phyloP scores from a whole-genome alignment of 2,888 invertebrate species.

The Papilio demoleus region DNA sequence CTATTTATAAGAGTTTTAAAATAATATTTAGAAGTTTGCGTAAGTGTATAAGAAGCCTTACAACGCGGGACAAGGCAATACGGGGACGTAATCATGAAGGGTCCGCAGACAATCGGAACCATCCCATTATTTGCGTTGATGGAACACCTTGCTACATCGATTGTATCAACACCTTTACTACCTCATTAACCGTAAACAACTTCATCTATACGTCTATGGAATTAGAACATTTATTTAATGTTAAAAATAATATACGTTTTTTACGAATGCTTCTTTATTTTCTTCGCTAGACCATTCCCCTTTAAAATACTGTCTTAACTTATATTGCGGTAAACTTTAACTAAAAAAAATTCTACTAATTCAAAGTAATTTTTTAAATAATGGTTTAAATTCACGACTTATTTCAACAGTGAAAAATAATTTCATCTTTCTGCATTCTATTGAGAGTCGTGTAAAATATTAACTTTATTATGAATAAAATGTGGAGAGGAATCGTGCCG shows the following conservation, averaged over 20 bases:
- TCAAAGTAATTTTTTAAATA: no score
- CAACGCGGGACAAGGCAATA: slow-evolving; percentile 1
- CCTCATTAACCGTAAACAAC: slow-evolving; percentile 1
- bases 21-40: background rate
- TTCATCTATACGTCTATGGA: background rate
- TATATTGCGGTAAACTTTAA: no score
- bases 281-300: no score
- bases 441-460: slow-evolving; percentile 17
- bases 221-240: no score
- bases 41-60: background rate
- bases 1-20: no score
- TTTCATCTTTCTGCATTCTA: background rate
- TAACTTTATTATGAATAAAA: slow-evolving; percentile 37
- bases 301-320: no score
- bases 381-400: no score
- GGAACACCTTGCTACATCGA: slow-evolving; percentile 69
- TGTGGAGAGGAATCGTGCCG: slow-evolving; percentile 40
- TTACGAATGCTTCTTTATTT: no score
- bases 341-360: no score
- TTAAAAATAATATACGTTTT: no score
- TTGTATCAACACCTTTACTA: slow-evolving; percentile 46
- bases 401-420: no score
- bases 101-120: slow-evolving; percentile 67
- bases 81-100: slow-evolving; percentile 44
- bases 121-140: slow-evolving; percentile 68